phyloP scores from a whole-genome alignment of 1,140 invertebrate genomes.

The Calosoma granatense region DNA sequence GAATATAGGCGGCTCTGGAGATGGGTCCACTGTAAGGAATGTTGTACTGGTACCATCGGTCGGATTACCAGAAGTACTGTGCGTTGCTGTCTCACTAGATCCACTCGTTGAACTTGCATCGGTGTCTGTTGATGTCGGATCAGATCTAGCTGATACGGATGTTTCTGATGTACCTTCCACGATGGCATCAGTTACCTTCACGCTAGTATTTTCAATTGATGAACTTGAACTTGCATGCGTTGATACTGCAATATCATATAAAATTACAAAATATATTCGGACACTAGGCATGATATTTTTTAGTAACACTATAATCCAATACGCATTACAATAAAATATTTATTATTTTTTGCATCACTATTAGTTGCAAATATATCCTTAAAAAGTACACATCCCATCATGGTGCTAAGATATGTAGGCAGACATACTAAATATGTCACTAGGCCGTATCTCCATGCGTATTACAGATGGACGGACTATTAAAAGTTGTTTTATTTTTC shows the following conservation, averaged over 20 bases:
- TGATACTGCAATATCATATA: neutral
- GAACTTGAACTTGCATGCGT: neutral
- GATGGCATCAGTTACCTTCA: neutral
- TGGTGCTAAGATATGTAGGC: no score
- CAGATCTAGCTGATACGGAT: neutral
- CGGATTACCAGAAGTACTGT: neutral
- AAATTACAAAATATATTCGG: no score
- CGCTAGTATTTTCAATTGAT: neutral
- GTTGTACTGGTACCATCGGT: conserved; percentile 6
- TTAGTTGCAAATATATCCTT: no score
- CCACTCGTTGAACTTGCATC: neutral
- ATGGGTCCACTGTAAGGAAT: conserved; percentile 17
- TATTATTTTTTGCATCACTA: no score
- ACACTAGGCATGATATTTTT: no score
- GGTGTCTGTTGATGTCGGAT: neutral
- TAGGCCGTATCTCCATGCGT: no score
- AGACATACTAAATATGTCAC: no score
- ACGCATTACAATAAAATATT: no score
- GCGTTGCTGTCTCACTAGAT: neutral
- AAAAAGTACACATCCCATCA: no score
- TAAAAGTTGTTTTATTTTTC: no score
- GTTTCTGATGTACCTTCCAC: neutral
- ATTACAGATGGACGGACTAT: no score
- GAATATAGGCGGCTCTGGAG: neutral
- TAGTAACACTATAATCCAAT: no score